Evolutionary conservation across 2,113 vertebrate species (phyloP).

Genomic region (Malaclemys terrapin): DNA sequence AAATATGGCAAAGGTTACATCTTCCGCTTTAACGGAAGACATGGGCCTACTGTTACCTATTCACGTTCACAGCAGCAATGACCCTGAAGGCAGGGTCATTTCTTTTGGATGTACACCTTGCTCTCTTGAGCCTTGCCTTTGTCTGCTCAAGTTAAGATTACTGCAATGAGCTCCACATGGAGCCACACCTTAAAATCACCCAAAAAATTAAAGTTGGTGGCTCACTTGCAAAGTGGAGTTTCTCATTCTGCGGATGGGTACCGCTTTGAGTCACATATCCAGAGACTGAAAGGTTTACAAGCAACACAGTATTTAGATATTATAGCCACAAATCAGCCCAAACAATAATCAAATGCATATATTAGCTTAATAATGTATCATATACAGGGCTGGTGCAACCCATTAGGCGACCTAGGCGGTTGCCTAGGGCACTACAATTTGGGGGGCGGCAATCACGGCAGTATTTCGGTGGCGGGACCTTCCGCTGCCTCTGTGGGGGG

Average conservation of each 20-base stretch:
- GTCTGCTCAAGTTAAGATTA: background rate
- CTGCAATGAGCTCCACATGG: background rate
- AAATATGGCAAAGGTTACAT: background rate
- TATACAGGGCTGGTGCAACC: background rate
- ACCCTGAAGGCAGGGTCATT: background rate
- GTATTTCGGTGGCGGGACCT: too few species aligned
- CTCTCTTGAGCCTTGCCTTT: background rate
- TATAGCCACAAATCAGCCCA: background rate
- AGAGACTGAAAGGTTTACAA: background rate
- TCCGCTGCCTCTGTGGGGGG: too few species aligned
- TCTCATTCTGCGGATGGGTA: background rate
- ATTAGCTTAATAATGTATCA: background rate
- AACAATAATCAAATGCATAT: background rate
- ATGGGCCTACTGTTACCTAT: background rate
- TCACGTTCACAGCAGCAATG: too few species aligned
- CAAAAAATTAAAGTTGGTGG: background rate
- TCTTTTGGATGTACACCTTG: background rate
- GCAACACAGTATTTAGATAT: fast-evolving
- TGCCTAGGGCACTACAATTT: too few species aligned
- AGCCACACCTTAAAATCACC: background rate
- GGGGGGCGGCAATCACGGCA: too few species aligned
- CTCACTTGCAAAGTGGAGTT: background rate
- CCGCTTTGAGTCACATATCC: background rate
- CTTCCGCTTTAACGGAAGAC: background rate
- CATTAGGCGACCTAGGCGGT: too few species aligned